These are phyloP conservation scores for Tychaedon coryphoeus DNA, from an alignment of 2,113 vertebrate genomes.

Conservation along the genomic window DNA sequence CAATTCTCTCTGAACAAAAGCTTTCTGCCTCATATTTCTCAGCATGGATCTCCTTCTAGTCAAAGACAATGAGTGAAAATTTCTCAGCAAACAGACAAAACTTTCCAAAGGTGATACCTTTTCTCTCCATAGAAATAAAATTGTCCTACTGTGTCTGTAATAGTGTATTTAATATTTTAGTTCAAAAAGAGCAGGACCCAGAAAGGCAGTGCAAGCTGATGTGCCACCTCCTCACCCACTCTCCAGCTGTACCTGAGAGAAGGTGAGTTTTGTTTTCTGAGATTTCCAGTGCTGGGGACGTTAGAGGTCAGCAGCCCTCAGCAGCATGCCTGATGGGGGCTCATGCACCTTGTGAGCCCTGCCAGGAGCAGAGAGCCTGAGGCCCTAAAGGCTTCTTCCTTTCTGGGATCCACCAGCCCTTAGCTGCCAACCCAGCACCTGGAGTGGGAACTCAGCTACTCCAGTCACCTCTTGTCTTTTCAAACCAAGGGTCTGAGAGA, in stretches of 20 bases:
- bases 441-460: neutral
- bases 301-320: neutral
- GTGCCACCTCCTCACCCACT: neutral
- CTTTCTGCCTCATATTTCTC: neutral
- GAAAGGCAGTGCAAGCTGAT: neutral
- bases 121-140: neutral
- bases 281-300: neutral
- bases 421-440: neutral
- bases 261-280: neutral
- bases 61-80: neutral
- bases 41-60: neutral
- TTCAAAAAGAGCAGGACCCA: neutral
- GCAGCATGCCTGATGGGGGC: fast-evolving
- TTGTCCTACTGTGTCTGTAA: neutral
- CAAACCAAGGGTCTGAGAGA: neutral
- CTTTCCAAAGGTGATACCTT: neutral
- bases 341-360: neutral
- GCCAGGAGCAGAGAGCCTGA: neutral
- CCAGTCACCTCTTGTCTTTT: neutral
- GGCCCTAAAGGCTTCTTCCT: neutral
- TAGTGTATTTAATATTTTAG: neutral
- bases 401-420: neutral
- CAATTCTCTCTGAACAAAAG: neutral
- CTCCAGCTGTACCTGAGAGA: neutral
- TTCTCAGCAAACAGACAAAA: neutral